A percentile compares a stretch with the other conserved stretches of the same genome.
Conservation (phyloP, 2,113 vertebrate species). For the Heterocephalus glaber region DNA sequence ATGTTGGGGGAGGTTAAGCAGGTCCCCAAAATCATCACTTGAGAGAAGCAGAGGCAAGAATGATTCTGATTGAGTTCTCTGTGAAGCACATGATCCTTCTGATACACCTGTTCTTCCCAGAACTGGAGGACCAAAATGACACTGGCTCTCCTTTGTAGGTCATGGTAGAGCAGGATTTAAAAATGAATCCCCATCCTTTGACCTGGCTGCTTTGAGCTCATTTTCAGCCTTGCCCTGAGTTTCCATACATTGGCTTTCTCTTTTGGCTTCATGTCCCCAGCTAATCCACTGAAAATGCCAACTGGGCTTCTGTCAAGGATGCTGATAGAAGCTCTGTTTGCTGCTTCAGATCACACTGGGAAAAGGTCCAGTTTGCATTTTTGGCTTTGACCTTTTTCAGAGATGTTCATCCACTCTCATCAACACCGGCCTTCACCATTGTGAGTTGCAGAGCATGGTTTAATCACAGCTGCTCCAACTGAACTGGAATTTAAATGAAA, state of each 20-base stretch:
- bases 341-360: not conserved
- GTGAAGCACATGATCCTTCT: not conserved
- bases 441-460: not conserved
- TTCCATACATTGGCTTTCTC: not conserved
- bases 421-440: not conserved
- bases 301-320: not conserved
- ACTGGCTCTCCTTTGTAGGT: not conserved
- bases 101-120: not conserved
- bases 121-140: not conserved
- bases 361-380: not conserved
- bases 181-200: not conserved
- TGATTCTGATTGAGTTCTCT: not conserved
- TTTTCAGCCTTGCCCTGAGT: not conserved
- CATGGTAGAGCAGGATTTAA: not conserved
- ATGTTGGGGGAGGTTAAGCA: not conserved
- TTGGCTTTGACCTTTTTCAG: constrained; percentile 10
- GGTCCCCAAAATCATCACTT: not conserved
- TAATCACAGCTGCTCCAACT: not conserved
- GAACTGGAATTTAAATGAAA: not conserved
- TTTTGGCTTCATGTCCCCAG: not conserved
- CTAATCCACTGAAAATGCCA: not conserved
- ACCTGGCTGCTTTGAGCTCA: not conserved
- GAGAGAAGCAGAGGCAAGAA: not conserved
- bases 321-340: not conserved
- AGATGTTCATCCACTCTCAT: not conserved